Evolutionary conservation across 2,797 vertebrate species (phyloP).

Genomic region (Oryzias sinensis): DNA sequence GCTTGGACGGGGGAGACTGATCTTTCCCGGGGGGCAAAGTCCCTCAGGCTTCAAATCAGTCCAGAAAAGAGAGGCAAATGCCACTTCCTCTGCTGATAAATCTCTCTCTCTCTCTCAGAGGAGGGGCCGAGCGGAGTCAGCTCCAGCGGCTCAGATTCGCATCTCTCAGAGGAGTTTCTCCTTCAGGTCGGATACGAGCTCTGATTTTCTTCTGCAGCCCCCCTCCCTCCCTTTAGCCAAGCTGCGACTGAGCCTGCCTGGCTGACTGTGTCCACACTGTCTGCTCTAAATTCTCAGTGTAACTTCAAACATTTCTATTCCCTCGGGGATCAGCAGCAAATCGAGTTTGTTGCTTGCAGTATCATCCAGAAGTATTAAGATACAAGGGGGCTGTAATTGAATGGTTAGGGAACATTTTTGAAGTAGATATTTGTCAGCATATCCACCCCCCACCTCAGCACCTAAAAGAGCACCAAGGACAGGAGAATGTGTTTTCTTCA

Average conservation of each 20-base stretch:
- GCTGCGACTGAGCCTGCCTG: constrained; percentile 39
- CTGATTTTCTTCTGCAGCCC: constrained; percentile 5
- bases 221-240: constrained; percentile 29
- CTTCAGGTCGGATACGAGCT: constrained; percentile 44
- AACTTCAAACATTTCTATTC: constrained; percentile 56
- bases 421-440: constrained; percentile 63
- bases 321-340: constrained; percentile 55
- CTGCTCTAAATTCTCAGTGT: constrained; percentile 49
- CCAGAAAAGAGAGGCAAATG: constrained; percentile 52
- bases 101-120: constrained; percentile 53
- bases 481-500: constrained; percentile 25
- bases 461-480: constrained; percentile 27
- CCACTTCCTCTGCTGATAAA: constrained; percentile 64
- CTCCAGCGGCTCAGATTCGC: constrained; percentile 41
- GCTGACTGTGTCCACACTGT: constrained; percentile 32
- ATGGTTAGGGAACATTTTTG: constrained; percentile 72
- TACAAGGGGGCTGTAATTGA: constrained; percentile 73
- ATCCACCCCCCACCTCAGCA: constrained; percentile 42
- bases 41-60: constrained; percentile 57
- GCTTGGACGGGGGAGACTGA: constrained; percentile 63
- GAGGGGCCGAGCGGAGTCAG: constrained; percentile 44
- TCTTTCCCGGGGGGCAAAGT: constrained; percentile 43
- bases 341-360: constrained; percentile 58
- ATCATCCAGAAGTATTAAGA: constrained; percentile 63
- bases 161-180: constrained; percentile 54